Evolutionary conservation across 2,888 invertebrate genomes (phyloP).

Genomic region (Copidosoma aretas): DNA sequence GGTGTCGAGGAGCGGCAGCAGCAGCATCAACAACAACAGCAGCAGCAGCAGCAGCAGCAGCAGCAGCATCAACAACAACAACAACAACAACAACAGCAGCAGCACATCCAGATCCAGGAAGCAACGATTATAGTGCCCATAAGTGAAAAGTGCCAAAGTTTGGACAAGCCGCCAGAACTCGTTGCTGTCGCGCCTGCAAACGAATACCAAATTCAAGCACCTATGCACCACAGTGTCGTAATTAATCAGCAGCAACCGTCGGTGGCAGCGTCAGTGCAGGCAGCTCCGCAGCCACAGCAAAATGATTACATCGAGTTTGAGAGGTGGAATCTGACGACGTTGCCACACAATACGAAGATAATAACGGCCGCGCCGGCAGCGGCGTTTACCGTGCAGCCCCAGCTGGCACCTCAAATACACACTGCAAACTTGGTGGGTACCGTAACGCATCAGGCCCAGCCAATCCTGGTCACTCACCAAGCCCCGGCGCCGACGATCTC

Average conservation of each 20-base stretch:
- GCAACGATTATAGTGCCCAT: slow-evolving; percentile 32
- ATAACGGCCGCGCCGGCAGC: slow-evolving; percentile 41
- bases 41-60: too few species aligned
- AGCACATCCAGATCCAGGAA: slow-evolving; percentile 56
- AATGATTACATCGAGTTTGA: slow-evolving; percentile 82
- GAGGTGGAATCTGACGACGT: slow-evolving; percentile 76
- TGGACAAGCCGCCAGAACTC: slow-evolving; percentile 66
- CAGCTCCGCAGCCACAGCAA: slow-evolving; percentile 62
- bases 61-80: too few species aligned
- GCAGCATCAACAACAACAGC: too few species aligned
- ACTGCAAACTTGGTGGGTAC: slow-evolving; percentile 1
- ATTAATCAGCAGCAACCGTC: slow-evolving; percentile 64
- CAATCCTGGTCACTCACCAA: slow-evolving; percentile 72
- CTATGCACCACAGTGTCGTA: slow-evolving; percentile 72
- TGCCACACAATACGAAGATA: slow-evolving; percentile 58
- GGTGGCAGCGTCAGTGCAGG: slow-evolving; percentile 65
- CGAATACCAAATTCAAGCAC: slow-evolving; percentile 72
- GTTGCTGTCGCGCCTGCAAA: slow-evolving; percentile 65
- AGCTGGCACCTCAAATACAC: slow-evolving; percentile 1
- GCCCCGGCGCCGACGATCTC: slow-evolving; percentile 71
- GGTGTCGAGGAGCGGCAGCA: slow-evolving; percentile 49
- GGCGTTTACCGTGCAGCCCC: slow-evolving; percentile 34
- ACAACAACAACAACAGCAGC: too few species aligned
- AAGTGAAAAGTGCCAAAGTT: slow-evolving; percentile 66
- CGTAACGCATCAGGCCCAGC: slow-evolving; percentile 68